phyloP scores from a whole-genome alignment of 1,140 invertebrate species.

The Monochamus saltuarius region DNA sequence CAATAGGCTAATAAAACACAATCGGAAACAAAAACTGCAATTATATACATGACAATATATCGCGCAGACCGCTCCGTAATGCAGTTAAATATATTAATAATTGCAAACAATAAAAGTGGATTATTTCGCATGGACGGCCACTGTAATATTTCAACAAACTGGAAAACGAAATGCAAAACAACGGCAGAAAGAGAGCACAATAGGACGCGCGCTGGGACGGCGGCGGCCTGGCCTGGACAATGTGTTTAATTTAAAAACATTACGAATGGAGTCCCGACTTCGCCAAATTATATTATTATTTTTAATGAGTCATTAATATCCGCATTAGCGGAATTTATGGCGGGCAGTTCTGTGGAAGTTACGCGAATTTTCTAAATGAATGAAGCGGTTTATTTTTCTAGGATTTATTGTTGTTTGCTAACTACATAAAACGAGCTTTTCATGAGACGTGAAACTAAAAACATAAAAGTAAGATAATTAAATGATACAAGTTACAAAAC shows the following conservation, averaged over 20 bases:
- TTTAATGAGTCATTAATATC: too few species aligned
- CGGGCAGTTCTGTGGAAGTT: slow-evolving; percentile 14
- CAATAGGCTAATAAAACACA: slow-evolving; percentile 48
- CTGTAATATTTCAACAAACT: slow-evolving; percentile 33
- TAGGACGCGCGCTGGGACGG: slow-evolving; percentile 12
- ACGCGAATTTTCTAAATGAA: slow-evolving; percentile 1
- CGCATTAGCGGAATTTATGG: slow-evolving; percentile 7
- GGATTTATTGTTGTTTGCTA: not conserved
- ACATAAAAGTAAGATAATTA: not conserved
- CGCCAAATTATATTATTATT: slow-evolving; percentile 9
- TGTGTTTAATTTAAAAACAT: slow-evolving; percentile 33
- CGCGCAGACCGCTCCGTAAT: slow-evolving; percentile 37
- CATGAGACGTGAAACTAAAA: not conserved
- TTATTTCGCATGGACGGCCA: slow-evolving; percentile 44
- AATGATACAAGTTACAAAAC: not conserved
- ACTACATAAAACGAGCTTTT: not conserved
- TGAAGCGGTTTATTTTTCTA: not conserved
- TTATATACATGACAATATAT: slow-evolving; percentile 48
- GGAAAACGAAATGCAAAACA: slow-evolving; percentile 32
- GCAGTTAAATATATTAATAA: slow-evolving; percentile 50
- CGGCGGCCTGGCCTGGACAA: slow-evolving; percentile 30
- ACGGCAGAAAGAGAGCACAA: slow-evolving; percentile 26
- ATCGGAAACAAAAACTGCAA: slow-evolving; percentile 47
- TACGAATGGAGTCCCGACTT: slow-evolving; percentile 15
- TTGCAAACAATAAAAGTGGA: slow-evolving; percentile 49